Evolutionary conservation across 1,140 invertebrate species (phyloP).

Genomic region (Drosophila nasuta): DNA sequence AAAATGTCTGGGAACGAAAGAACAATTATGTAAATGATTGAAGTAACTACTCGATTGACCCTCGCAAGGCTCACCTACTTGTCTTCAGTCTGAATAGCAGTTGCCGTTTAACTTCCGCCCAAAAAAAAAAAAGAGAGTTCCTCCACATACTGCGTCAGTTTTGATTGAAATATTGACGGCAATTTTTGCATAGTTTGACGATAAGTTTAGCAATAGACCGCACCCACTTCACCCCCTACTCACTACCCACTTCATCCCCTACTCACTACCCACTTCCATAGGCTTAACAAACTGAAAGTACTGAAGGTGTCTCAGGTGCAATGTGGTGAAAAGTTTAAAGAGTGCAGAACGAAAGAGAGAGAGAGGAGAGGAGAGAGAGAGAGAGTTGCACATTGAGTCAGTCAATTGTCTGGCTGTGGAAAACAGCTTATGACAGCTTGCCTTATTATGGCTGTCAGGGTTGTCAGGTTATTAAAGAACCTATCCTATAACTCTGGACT

Average conservation of each 20-base stretch:
- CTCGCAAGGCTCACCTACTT: slow-evolving; percentile 14
- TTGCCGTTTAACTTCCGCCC: slow-evolving; percentile 50
- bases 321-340: slow-evolving; percentile 58
- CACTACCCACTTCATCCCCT: not conserved
- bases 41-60: not conserved
- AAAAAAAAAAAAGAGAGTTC: not conserved
- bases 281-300: slow-evolving; percentile 19
- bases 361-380: too few species aligned
- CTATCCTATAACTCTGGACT: not conserved
- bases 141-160: slow-evolving; percentile 57
- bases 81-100: slow-evolving; percentile 31
- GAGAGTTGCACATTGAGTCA: slow-evolving; percentile 15
- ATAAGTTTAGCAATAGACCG: slow-evolving; percentile 26
- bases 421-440: slow-evolving; percentile 76
- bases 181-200: slow-evolving; percentile 71
- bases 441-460: slow-evolving; percentile 75
- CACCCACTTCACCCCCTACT: not conserved
- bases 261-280: not conserved
- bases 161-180: slow-evolving; percentile 75
- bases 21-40: not conserved
- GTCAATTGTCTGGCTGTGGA: slow-evolving; percentile 59
- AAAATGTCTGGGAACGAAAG: not conserved
- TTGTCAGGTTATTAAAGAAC: slow-evolving; percentile 58
- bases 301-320: slow-evolving; percentile 44
- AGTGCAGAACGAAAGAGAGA: slow-evolving; percentile 2